These are phyloP conservation scores for Xiphydria camelus DNA, from an alignment of 2,888 invertebrate species.

Conservation along the genomic window DNA sequence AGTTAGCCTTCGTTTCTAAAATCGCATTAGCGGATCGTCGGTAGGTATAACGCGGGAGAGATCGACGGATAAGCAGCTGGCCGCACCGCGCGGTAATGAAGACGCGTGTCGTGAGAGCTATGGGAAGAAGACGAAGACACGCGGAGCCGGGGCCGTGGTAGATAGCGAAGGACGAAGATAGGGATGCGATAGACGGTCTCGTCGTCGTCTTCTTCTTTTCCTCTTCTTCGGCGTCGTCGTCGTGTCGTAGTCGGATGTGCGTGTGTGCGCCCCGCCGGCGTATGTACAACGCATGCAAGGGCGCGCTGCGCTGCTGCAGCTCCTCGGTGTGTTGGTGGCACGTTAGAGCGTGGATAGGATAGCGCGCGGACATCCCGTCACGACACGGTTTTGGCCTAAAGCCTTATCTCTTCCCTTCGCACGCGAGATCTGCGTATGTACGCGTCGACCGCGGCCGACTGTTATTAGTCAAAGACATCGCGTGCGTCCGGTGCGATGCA, in stretches of 20 bases:
- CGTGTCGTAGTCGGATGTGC: too few relatives aligned
- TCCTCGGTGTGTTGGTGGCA: conserved; percentile 8
- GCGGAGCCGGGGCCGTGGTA: too few relatives aligned
- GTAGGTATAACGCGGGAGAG: conserved; percentile 28
- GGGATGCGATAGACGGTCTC: too few relatives aligned
- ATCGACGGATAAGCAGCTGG: conserved; percentile 37
- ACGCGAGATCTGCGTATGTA: conserved; percentile 42
- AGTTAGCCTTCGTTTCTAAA: conserved; percentile 34
- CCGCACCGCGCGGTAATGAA: conserved; percentile 28
- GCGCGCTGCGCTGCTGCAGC: too few relatives aligned
- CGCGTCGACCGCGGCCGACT: conserved; percentile 18
- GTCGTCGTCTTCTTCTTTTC: too few relatives aligned
- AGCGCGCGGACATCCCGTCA: conserved; percentile 41
- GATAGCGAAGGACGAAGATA: too few relatives aligned
- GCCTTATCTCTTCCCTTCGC: conserved; percentile 45
- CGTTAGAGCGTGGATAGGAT: conserved; percentile 25
- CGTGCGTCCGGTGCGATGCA: conserved; percentile 35
- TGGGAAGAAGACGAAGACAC: conserved; percentile 6
- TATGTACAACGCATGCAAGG: too few relatives aligned
- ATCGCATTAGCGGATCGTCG: conserved; percentile 37
- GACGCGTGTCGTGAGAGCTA: conserved; percentile 22
- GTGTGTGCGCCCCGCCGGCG: too few relatives aligned
- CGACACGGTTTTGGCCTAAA: conserved; percentile 39
- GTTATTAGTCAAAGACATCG: conserved; percentile 46
- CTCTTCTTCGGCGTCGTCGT: too few relatives aligned